Percentiles rank a stretch among this genome's conserved stretches.
These are phyloP conservation scores for Eilema sororculum DNA, from an alignment of 2,888 invertebrate genomes.

Conservation along the genomic window DNA sequence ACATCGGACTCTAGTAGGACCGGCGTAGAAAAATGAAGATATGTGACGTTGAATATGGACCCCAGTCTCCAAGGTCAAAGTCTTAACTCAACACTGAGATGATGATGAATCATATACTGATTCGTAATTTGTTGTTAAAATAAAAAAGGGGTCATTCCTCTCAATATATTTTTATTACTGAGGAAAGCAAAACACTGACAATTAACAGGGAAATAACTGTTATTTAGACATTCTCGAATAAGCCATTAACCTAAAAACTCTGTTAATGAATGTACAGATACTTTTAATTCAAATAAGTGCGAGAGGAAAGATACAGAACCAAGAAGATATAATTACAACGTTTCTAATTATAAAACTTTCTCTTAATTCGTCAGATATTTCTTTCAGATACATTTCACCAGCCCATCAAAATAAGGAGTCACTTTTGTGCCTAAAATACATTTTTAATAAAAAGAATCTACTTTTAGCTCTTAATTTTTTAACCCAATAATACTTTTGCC, in stretches of 20 bases:
- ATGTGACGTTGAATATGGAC: no score
- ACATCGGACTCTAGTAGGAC: no score
- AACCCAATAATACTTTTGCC: not conserved
- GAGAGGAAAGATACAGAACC: not conserved
- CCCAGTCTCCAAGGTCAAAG: no score
- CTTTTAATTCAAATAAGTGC: not conserved
- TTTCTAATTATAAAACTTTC: constrained; percentile 8
- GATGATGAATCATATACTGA: not conserved
- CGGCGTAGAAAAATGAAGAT: no score
- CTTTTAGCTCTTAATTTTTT: not conserved
- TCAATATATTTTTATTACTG: not conserved
- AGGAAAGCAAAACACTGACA: not conserved
- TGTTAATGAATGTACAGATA: not conserved
- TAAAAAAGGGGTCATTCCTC: not conserved
- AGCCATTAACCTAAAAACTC: not conserved
- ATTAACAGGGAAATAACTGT: not conserved
- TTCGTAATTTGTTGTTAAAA: not conserved
- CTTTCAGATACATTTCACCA: not conserved
- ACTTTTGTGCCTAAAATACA: not conserved
- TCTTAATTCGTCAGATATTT: not conserved
- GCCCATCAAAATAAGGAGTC: not conserved
- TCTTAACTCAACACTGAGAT: not conserved
- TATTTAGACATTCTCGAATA: not conserved
- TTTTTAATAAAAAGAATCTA: not conserved
- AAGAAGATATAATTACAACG: not conserved